These are phyloP conservation scores for Cuculus canorus DNA, from an alignment of 2,797 vertebrate genomes.

Conservation along the genomic window DNA sequence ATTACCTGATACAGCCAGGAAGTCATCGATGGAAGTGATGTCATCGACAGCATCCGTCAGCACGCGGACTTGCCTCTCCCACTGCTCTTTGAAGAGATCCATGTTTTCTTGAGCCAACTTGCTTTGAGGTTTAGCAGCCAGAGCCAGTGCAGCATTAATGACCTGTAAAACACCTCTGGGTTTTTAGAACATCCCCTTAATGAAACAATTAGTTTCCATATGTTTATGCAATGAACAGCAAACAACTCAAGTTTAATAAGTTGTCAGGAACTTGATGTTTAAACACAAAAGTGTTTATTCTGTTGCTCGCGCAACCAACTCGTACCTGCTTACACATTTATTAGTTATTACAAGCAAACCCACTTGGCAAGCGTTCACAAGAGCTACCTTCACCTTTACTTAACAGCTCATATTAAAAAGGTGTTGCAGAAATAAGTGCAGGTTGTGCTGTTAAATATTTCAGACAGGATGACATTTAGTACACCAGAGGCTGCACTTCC, in stretches of 20 bases:
- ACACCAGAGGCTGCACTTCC: not conserved
- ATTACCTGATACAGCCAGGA: constrained; percentile 85
- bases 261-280: not conserved
- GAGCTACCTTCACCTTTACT: constrained; percentile 2
- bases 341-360: not conserved
- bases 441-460: not conserved
- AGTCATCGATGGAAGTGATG: constrained; percentile 87
- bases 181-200: constrained; percentile 2
- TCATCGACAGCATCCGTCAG: constrained; percentile 85
- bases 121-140: constrained; percentile 93
- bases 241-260: not conserved
- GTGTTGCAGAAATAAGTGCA: not conserved
- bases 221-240: not conserved
- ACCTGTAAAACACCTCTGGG: constrained; percentile 81
- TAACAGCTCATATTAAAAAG: constrained; percentile 7
- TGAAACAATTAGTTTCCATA: not conserved
- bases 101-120: constrained; percentile 84
- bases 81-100: constrained; percentile 86
- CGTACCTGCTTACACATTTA: not conserved
- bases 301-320: not conserved
- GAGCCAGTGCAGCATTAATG: constrained; percentile 95
- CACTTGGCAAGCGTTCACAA: not conserved
- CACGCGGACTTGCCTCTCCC: constrained; percentile 85
- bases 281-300: not conserved
- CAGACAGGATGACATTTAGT: constrained; percentile 16